Evolutionary conservation across 1,140 invertebrate species (phyloP).

Genomic region (Meloidogyne chitwoodi): DNA sequence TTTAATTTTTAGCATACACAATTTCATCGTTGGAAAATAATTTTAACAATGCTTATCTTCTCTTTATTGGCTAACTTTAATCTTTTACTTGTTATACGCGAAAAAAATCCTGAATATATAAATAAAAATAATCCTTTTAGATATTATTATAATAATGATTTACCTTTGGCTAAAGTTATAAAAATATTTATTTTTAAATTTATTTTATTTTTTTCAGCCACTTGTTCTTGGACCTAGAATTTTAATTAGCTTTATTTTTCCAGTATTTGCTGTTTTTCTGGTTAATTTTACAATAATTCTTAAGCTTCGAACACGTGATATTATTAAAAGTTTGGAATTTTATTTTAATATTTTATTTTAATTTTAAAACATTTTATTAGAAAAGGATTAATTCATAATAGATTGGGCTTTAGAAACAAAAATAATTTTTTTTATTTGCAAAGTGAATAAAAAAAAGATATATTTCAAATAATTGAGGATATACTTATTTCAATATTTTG

Average conservation of each 20-base stretch:
- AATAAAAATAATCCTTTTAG: background rate
- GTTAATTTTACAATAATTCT: constrained; percentile 5
- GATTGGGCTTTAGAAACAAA: too few relatives aligned
- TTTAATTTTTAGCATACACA: background rate
- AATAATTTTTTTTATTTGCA: too few relatives aligned
- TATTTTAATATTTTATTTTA: too few relatives aligned
- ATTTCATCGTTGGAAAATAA: constrained; percentile 5
- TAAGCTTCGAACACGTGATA: background rate
- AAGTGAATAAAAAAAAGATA: too few relatives aligned
- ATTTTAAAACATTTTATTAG: too few relatives aligned
- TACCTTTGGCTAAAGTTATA: background rate
- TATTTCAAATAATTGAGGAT: too few relatives aligned
- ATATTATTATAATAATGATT: background rate
- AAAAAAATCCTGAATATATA: background rate
- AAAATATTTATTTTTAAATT: background rate
- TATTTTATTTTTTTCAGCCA: background rate
- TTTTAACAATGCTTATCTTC: background rate
- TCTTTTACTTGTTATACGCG: background rate
- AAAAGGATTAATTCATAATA: too few relatives aligned
- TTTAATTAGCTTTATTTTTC: constrained; percentile 9
- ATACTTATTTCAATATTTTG: too few relatives aligned
- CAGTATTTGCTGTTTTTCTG: background rate
- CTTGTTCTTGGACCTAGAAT: constrained; percentile 7
- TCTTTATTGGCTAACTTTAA: constrained; percentile 3
- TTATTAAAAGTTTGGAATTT: background rate